Percentiles rank a stretch among this genome's conserved stretches.
phyloP scores from a whole-genome alignment of 37 sponge, comb jelly and placozoan genomes.

The Tethya wilhelma region DNA sequence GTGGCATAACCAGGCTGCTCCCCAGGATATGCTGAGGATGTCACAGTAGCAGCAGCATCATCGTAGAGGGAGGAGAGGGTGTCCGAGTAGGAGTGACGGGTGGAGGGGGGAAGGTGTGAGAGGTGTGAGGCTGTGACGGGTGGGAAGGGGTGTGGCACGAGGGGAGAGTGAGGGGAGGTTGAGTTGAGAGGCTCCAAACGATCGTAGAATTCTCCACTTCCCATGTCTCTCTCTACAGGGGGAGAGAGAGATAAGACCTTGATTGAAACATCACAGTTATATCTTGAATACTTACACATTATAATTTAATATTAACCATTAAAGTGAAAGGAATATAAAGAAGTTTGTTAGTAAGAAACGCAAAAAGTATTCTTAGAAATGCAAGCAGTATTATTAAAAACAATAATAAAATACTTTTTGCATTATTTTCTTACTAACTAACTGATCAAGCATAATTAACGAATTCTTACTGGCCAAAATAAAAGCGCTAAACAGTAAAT shows the following conservation, averaged over 20 bases:
- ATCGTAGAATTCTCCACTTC: conserved; percentile 37
- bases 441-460: no score
- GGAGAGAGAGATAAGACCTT: no score
- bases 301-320: background rate
- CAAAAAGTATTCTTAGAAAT: background rate
- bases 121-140: background rate
- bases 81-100: no score
- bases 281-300: background rate
- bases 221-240: no score
- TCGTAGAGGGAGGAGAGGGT: background rate
- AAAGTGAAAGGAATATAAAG: background rate
- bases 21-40: no score
- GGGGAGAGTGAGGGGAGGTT: background rate
- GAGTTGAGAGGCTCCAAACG: conserved; percentile 18
- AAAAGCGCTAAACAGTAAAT: no score
- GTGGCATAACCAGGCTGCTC: no score
- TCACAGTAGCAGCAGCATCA: conserved; percentile 1
- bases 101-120: background rate
- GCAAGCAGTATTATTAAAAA: background rate
- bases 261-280: no score
- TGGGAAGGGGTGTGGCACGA: background rate
- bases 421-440: background rate
- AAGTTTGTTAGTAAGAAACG: background rate
- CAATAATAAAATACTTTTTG: background rate
- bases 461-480: no score